Evolutionary conservation across 1,140 invertebrate species (phyloP).

Genomic region (Drosophila fuyamai): DNA sequence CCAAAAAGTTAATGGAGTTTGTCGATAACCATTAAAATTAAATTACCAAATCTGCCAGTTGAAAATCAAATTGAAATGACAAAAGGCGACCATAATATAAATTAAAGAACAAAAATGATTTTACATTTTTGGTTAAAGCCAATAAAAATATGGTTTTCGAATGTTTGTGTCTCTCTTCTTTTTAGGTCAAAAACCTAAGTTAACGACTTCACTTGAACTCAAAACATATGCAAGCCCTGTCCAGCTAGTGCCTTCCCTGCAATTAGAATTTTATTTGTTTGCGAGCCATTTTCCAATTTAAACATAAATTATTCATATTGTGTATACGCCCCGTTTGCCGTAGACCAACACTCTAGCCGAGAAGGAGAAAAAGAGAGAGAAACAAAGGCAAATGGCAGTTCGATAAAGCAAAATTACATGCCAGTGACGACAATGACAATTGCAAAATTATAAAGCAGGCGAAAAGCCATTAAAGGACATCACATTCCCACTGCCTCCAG

Average conservation of each 20-base stretch:
- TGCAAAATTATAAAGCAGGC: slow-evolving; percentile 51
- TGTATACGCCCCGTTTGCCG: slow-evolving; percentile 64
- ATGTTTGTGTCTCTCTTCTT: background rate
- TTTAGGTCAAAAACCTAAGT: background rate
- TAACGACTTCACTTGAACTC: background rate
- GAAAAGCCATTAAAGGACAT: slow-evolving; percentile 49
- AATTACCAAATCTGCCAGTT: background rate
- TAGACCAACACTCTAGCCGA: slow-evolving; percentile 19
- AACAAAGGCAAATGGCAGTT: slow-evolving; percentile 16
- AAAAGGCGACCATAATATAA: background rate
- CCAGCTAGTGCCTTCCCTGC: slow-evolving; percentile 15
- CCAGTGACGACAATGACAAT: slow-evolving; percentile 46
- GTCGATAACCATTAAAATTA: slow-evolving; percentile 16
- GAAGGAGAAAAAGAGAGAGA: background rate
- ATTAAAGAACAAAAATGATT: background rate
- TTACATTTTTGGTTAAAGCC: no score
- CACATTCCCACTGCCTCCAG: background rate
- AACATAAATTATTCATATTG: slow-evolving; percentile 74
- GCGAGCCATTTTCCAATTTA: slow-evolving; percentile 60
- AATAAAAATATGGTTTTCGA: no score
- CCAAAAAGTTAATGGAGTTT: slow-evolving; percentile 12
- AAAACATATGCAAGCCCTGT: slow-evolving; percentile 10
- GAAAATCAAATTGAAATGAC: no score
- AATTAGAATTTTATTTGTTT: slow-evolving; percentile 59
- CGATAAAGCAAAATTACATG: slow-evolving; percentile 45